Evolutionary conservation across 2,888 invertebrate genomes (phyloP).

Genomic region (Pharmacophagus antenor): DNA sequence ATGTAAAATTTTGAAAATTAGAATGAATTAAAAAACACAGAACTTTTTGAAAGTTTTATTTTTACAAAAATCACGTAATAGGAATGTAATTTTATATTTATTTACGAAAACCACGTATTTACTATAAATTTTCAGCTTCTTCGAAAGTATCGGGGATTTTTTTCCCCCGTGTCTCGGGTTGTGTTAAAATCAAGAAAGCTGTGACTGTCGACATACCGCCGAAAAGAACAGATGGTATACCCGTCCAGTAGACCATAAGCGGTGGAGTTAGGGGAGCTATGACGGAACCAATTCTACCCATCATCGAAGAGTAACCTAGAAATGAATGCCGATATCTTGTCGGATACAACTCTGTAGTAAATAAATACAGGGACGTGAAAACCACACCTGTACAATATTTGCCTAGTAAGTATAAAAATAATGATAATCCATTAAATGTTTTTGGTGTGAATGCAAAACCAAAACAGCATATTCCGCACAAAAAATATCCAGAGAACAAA

Average conservation of each 20-base stretch:
- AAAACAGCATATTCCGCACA: constrained; percentile 76
- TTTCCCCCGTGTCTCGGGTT: constrained; percentile 66
- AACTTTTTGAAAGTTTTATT: neutral
- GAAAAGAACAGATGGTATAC: constrained; percentile 68
- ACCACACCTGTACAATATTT: constrained; percentile 84
- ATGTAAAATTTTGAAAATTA: no score
- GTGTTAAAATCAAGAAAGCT: constrained; percentile 59
- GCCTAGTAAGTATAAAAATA: constrained; percentile 79
- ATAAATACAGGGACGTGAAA: constrained; percentile 84
- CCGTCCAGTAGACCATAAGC: constrained; percentile 75
- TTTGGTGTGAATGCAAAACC: constrained; percentile 75
- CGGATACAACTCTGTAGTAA: constrained; percentile 87
- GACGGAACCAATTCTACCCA: constrained; percentile 86
- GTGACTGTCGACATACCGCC: constrained; percentile 61
- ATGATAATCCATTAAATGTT: constrained; percentile 50
- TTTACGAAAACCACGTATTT: constrained; percentile 26
- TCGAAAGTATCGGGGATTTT: constrained; percentile 72
- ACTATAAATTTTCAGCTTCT: constrained; percentile 66
- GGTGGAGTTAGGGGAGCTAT: constrained; percentile 85
- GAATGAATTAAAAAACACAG: neutral
- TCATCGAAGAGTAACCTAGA: constrained; percentile 85
- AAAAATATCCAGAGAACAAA: constrained; percentile 58
- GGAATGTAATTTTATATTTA: neutral
- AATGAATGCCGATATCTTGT: constrained; percentile 85
- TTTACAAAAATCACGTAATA: neutral